phyloP scores from a whole-genome alignment of 2,797 vertebrate genomes.

The Notoglanidium macrostoma region DNA sequence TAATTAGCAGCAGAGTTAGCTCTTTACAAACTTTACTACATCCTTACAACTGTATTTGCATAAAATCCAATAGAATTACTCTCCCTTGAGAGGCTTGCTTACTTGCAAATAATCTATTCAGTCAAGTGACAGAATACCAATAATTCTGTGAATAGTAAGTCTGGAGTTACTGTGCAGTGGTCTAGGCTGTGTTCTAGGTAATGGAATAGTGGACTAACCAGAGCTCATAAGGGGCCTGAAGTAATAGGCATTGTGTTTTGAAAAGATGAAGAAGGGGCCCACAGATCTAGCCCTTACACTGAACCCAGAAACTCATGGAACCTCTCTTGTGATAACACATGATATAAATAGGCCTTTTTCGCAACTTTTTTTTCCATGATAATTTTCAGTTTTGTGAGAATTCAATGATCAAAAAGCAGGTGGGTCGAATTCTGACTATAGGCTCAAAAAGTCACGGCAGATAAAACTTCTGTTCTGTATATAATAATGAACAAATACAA shows the following conservation, averaged over 20 bases:
- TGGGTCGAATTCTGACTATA: not conserved
- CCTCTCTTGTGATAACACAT: too few species aligned
- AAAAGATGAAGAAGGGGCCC: not conserved
- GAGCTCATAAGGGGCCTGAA: not conserved
- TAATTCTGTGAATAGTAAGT: not conserved
- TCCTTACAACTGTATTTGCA: not conserved
- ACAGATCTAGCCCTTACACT: not conserved
- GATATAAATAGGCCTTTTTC: not conserved
- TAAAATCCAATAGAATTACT: not conserved
- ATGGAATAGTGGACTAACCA: not conserved
- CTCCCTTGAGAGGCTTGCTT: not conserved
- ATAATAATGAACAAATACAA: slow-evolving; percentile 56
- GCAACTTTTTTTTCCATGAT: not conserved
- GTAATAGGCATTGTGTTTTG: not conserved
- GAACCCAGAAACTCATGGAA: not conserved
- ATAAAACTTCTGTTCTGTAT: slow-evolving; percentile 36
- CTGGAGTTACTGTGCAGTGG: not conserved
- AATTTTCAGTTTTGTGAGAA: not conserved
- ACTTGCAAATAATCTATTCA: not conserved
- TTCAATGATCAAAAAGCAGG: not conserved
- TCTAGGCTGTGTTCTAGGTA: not conserved
- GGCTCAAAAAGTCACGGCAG: not conserved
- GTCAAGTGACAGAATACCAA: not conserved
- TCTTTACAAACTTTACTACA: not conserved
- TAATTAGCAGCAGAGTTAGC: not conserved